These are phyloP conservation scores for Lanius collurio DNA, from an alignment of 2,113 vertebrate genomes.

Conservation along the genomic window DNA sequence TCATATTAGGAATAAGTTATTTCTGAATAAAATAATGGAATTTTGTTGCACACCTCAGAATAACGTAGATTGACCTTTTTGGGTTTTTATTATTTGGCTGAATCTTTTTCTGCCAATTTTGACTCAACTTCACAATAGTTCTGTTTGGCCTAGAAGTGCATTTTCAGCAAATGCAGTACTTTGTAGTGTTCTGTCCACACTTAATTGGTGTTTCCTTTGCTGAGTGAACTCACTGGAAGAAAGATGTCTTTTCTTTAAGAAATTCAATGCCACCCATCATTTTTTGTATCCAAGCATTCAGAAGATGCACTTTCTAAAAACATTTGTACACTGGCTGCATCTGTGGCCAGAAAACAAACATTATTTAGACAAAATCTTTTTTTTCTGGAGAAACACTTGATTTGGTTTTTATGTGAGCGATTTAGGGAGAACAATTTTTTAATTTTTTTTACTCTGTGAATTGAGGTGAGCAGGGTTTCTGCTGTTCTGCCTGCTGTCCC, in stretches of 20 bases:
- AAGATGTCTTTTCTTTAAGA: background rate
- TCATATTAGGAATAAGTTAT: background rate
- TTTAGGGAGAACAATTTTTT: background rate
- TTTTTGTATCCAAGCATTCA: background rate
- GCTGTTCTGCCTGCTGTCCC: background rate
- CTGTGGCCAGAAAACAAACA: background rate
- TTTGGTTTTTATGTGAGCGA: background rate
- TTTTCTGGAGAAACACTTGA: background rate
- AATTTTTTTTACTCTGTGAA: background rate
- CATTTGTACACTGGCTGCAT: background rate
- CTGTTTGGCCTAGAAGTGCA: background rate
- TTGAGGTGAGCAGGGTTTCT: background rate
- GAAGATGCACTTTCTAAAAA: background rate
- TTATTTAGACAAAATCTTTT: background rate
- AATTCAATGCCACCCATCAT: background rate
- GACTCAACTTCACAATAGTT: background rate
- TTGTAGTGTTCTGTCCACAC: background rate
- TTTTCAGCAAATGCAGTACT: background rate
- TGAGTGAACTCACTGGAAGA: background rate
- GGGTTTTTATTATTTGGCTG: background rate
- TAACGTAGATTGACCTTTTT: background rate
- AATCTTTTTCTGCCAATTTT: background rate
- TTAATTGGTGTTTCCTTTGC: background rate
- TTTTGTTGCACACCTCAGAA: background rate
- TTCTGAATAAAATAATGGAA: background rate